A percentile compares a stretch with the other conserved stretches of the same genome.
Conservation (phyloP, 2,888 invertebrate species). For the Glyphotaelius pellucidus region DNA sequence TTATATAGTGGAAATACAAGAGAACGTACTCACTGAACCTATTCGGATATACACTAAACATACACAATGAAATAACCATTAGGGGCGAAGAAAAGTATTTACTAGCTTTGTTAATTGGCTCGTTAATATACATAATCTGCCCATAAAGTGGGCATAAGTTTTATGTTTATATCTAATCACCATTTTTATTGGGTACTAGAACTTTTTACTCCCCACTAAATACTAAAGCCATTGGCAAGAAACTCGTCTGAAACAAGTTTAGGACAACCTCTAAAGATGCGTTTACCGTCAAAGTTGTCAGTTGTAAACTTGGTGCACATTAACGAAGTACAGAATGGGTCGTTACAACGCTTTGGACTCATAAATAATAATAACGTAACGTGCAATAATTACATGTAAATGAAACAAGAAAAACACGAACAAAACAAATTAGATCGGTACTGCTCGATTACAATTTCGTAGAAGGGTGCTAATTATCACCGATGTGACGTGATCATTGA, state of each 20-base stretch:
- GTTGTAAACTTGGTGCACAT: background rate
- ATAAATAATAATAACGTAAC: background rate
- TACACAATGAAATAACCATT: background rate
- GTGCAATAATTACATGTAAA: background rate
- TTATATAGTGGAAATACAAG: background rate
- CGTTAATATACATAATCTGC: slow-evolving; percentile 63
- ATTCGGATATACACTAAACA: background rate
- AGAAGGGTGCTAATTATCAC: background rate
- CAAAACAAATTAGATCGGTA: background rate
- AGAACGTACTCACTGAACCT: background rate
- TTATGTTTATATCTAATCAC: slow-evolving; percentile 36
- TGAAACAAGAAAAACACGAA: background rate
- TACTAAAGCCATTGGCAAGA: background rate
- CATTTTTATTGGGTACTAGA: background rate
- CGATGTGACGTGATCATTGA: background rate
- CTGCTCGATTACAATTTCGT: background rate
- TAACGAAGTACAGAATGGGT: background rate
- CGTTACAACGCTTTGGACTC: background rate
- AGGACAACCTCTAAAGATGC: background rate
- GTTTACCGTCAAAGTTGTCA: background rate
- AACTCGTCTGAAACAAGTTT: slow-evolving; percentile 3
- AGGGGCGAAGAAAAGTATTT: slow-evolving; percentile 57
- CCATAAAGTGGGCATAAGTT: slow-evolving; percentile 50
- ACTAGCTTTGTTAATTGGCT: slow-evolving; percentile 61
- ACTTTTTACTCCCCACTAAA: background rate